Evolutionary conservation across 2,113 vertebrate species (phyloP).

Genomic region (Syngnathus typhle): DNA sequence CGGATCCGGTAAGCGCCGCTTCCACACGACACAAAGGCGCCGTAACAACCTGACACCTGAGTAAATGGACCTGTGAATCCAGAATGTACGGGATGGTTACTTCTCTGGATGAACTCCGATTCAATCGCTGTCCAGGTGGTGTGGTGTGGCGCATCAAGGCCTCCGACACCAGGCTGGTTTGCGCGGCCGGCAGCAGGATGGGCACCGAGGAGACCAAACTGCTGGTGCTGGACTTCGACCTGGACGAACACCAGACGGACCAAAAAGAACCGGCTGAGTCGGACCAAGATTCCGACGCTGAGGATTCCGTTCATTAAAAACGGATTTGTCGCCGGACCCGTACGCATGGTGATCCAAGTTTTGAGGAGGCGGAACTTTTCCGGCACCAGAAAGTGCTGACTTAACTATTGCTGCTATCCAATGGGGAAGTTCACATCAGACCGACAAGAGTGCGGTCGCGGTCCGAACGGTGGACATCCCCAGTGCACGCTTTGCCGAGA

Average conservation of each 20-base stretch:
- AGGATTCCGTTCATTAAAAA: background rate
- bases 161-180: slow-evolving; percentile 94
- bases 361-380: background rate
- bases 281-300: background rate
- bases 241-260: slow-evolving; percentile 63
- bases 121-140: slow-evolving; percentile 65
- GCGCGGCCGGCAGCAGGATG: slow-evolving; percentile 92
- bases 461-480: background rate
- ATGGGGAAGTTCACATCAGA: background rate
- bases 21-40: background rate
- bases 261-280: slow-evolving; percentile 11
- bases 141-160: slow-evolving; percentile 96
- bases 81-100: no score
- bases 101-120: no score
- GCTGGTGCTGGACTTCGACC: slow-evolving; percentile 94
- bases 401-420: background rate
- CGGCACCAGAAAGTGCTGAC: background rate
- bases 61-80: no score
- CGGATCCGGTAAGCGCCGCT: slow-evolving; percentile 62
- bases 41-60: no score
- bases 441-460: no score
- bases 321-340: background rate
- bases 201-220: slow-evolving; percentile 97
- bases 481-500: background rate
- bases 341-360: background rate